phyloP scores from a whole-genome alignment of 2,888 invertebrate species.

The Amphipyra berbera region DNA sequence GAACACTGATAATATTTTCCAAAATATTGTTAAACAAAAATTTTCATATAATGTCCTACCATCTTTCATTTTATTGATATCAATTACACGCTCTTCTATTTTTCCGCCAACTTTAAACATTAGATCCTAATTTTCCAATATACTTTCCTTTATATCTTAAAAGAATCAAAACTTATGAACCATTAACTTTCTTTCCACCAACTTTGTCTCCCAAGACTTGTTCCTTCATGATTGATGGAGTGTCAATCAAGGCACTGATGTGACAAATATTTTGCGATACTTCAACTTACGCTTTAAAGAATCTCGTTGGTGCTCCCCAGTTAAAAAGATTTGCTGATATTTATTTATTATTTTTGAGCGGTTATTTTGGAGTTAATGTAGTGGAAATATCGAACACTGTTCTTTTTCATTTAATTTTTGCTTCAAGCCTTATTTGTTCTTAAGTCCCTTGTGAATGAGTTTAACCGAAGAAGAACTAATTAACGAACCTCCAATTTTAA shows the following conservation, averaged over 20 bases:
- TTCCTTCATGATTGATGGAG: conserved; percentile 61
- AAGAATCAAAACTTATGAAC: conserved; percentile 53
- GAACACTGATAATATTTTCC: too few relatives aligned
- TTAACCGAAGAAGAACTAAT: too few relatives aligned
- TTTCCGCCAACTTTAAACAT: conserved; percentile 18
- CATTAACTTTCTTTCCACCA: conserved; percentile 49
- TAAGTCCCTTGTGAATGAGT: too few relatives aligned
- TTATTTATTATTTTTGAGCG: conserved; percentile 13
- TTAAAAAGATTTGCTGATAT: conserved; percentile 38
- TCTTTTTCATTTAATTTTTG: conserved; percentile 14
- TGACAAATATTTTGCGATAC: conserved; percentile 63
- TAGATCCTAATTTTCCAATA: conserved; percentile 24
- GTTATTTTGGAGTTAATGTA: conserved; percentile 32
- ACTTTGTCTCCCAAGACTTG: conserved; percentile 57
- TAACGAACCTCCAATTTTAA: too few relatives aligned
- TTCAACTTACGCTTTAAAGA: conserved; percentile 39
- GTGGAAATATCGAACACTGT: conserved; percentile 22
- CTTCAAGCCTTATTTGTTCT: background rate
- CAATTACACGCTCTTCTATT: too few relatives aligned
- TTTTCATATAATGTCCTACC: too few relatives aligned
- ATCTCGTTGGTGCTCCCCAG: conserved; percentile 30
- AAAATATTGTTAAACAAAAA: too few relatives aligned
- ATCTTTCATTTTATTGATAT: too few relatives aligned
- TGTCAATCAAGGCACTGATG: conserved; percentile 65
- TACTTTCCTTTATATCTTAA: conserved; percentile 33